Evolutionary conservation across 92 coral and sea anemone genomes (phyloP).

Genomic region (Porites rus): DNA sequence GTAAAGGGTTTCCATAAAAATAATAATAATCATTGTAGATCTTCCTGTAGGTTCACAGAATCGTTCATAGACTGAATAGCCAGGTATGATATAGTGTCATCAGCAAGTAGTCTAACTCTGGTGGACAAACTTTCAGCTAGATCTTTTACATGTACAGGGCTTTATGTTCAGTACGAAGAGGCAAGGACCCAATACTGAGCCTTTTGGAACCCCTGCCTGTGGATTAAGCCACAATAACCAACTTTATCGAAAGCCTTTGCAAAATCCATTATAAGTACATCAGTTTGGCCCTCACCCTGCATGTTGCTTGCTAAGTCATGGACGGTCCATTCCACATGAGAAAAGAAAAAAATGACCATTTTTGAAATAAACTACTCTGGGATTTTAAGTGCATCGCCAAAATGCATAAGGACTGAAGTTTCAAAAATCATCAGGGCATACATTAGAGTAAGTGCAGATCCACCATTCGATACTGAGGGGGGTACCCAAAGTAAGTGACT

Average conservation of each 20-base stretch:
- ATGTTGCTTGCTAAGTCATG: constrained; percentile 2
- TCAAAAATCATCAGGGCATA: too few relatives aligned
- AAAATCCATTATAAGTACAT: not conserved
- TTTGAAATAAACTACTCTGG: too few relatives aligned
- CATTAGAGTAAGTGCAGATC: too few relatives aligned
- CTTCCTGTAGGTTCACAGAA: not conserved
- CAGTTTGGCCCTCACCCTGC: constrained; percentile 1
- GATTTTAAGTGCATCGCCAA: too few relatives aligned
- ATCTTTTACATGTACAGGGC: not conserved
- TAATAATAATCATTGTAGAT: not conserved
- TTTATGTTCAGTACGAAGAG: not conserved
- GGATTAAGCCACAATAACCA: too few relatives aligned
- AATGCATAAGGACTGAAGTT: too few relatives aligned
- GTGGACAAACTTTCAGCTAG: not conserved
- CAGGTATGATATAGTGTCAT: constrained; percentile 1
- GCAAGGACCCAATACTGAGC: constrained; percentile 1
- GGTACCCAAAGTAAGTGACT: too few relatives aligned
- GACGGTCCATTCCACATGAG: too few relatives aligned
- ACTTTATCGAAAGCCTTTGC: too few relatives aligned
- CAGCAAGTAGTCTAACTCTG: not conserved
- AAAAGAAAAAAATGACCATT: too few relatives aligned
- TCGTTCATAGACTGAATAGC: not conserved
- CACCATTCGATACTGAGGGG: too few relatives aligned
- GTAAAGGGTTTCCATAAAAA: too few relatives aligned
- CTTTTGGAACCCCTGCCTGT: not conserved